These are phyloP conservation scores for Bradysia coprophila DNA, from an alignment of 1,140 invertebrate genomes.

Conservation along the genomic window DNA sequence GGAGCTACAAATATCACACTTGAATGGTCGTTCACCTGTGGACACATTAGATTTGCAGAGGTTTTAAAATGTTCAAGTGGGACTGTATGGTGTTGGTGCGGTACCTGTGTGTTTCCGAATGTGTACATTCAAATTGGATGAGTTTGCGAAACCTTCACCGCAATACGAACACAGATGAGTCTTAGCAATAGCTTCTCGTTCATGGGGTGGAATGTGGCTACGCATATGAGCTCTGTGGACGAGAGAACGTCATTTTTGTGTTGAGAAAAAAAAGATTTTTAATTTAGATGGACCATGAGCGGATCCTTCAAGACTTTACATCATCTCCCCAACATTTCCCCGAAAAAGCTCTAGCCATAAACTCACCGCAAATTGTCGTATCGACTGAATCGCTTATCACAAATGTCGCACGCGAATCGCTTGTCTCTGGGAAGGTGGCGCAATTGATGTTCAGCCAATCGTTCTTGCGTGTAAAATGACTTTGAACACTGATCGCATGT, in stretches of 20 bases:
- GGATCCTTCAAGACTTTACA: no score
- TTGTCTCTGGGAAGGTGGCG: slow-evolving; percentile 24
- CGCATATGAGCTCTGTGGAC: background rate
- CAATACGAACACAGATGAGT: slow-evolving; percentile 31
- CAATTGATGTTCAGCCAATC: slow-evolving; percentile 27
- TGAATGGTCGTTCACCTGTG: no score
- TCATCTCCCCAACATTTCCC: no score
- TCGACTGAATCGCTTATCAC: slow-evolving; percentile 24
- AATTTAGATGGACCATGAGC: no score
- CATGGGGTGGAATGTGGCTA: slow-evolving; percentile 15
- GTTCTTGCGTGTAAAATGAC: slow-evolving; percentile 28
- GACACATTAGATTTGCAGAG: no score
- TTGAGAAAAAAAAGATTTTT: no score
- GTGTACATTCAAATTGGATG: slow-evolving; percentile 36
- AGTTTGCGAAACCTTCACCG: slow-evolving; percentile 31
- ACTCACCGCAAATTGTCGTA: slow-evolving; percentile 23
- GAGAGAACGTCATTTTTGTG: no score
- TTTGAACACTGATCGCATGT: slow-evolving; percentile 28
- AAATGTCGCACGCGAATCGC: slow-evolving; percentile 23
- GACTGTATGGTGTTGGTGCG: no score
- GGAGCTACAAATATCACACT: no score
- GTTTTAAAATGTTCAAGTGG: no score
- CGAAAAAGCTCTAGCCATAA: no score
- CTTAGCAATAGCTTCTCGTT: slow-evolving; percentile 18
- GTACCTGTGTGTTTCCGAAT: slow-evolving; percentile 31